Base-by-base conservation (phyloP, 2,888 invertebrate species). In the Hydroisotoma schaefferi region DNA sequence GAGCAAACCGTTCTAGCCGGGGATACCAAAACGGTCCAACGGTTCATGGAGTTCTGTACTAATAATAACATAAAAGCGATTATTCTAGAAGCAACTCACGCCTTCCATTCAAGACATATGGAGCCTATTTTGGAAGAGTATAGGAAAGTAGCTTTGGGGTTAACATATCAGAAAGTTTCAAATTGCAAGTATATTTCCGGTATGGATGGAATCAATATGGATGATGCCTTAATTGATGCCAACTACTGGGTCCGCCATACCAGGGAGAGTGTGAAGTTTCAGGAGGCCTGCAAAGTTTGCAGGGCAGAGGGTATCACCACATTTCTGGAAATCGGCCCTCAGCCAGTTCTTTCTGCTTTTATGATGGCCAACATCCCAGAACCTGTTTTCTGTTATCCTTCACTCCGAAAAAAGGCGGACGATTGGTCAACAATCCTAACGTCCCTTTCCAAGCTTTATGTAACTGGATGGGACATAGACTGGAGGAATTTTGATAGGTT, bases 31-130 rank as follows among this genome's bases (percentile, higher is more conserved):
- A 26, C 40, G 26, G n/a, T 55, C 23, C 18, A 23, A 3, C 27
- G 25, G 12, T 57, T 61, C 23, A 22, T n/a, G 37, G 38, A 44
- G 15, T 22, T 52, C 18, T 56, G 56, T 20, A 22, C 29, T 2
- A 60, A 60, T 40, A n/a, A 49, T 25, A 54, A 48, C 4, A 22
- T 57, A 3, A 55, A 62, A 40, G 28, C 48, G 3, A 10, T 49
- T 2, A 26, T 47, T 8, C 37, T 61, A 6, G 33, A 56, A 2
- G 54, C 62, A 6, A 54, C 58, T 1, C 62, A 62, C 46, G 62
- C 62, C 2, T 62, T 58, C 46, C 62, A 62, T 29, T 62, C 58
- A n/a, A 33, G 58, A 37, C 44, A 43, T 15, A 58, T 62, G 62
- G 57, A 54, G 10, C 29, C 47, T 1, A 55, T 58, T n/a, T 23